Percentiles rank a stretch among this genome's conserved stretches.
phyloP scores from a whole-genome alignment of 1,140 invertebrate species.

The Bradynema listronoti region DNA sequence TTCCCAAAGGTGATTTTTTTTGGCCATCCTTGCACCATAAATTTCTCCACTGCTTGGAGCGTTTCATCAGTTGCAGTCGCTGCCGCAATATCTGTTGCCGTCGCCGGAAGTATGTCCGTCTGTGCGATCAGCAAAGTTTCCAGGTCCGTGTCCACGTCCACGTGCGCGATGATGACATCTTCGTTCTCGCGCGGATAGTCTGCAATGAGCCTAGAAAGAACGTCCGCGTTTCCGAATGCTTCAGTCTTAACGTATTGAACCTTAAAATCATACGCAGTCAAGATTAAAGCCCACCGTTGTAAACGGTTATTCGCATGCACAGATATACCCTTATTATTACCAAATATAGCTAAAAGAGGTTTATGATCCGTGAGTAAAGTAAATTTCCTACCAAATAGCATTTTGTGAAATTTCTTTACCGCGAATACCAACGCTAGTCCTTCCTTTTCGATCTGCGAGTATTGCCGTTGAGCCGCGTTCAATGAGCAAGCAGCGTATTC shows the following conservation, averaged over 20 bases:
- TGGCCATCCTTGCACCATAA: not conserved
- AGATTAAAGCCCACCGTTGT: constrained; percentile 20
- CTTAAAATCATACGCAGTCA: constrained; percentile 14
- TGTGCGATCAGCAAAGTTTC: not conserved
- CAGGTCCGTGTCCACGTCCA: constrained; percentile 9
- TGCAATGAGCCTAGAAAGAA: constrained; percentile 12
- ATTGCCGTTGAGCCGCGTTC: constrained; percentile 59
- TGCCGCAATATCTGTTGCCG: not conserved
- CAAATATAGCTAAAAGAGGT: constrained; percentile 17
- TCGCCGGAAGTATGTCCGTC: not conserved
- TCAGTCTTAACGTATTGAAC: constrained; percentile 16
- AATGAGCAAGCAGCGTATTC: constrained; percentile 44
- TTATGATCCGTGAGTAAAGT: constrained; percentile 25
- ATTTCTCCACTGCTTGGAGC: not conserved
- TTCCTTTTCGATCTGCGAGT: constrained; percentile 61
- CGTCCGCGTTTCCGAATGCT: constrained; percentile 12
- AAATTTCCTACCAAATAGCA: constrained; percentile 61
- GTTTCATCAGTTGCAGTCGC: not conserved
- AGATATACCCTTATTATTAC: constrained; percentile 21
- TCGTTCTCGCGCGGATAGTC: constrained; percentile 13
- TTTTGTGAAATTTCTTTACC: constrained; percentile 63
- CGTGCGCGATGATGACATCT: constrained; percentile 5
- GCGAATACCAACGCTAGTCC: constrained; percentile 59
- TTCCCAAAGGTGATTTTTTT: not conserved
- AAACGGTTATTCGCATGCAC: constrained; percentile 5